Percentiles rank a stretch among this genome's conserved stretches.
These are phyloP conservation scores for Axinella damicornis DNA, from an alignment of 37 sponge, comb jelly and placozoan genomes.

Conservation along the genomic window DNA sequence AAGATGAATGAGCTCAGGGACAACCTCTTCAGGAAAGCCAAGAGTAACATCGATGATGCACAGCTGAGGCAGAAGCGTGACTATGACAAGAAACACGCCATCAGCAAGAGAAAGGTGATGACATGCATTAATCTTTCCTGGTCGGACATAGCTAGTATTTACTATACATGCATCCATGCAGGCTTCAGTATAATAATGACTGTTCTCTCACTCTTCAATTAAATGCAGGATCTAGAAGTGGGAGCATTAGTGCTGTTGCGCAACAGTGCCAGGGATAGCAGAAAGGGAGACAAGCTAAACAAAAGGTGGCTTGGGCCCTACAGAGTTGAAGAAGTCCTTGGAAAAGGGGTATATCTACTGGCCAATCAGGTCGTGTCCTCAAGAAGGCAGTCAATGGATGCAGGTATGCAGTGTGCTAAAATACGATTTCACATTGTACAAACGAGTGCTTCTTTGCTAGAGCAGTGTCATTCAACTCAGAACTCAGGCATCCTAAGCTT, in stretches of 20 bases:
- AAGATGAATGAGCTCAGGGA: conserved; percentile 7
- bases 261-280: background rate
- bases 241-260: conserved; percentile 10
- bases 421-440: too few relatives aligned
- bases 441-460: too few relatives aligned
- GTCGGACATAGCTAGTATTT: too few relatives aligned
- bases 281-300: conserved; percentile 6
- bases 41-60: conserved; percentile 14
- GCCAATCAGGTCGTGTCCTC: background rate
- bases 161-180: too few relatives aligned
- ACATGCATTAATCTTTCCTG: too few relatives aligned
- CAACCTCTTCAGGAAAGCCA: background rate
- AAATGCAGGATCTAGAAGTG: background rate
- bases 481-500: too few relatives aligned
- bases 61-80: conserved; percentile 12
- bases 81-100: conserved; percentile 18
- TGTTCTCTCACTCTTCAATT: too few relatives aligned
- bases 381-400: conserved; percentile 16
- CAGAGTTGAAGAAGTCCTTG: conserved; percentile 1
- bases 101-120: background rate
- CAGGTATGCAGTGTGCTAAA: too few relatives aligned
- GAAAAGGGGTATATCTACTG: conserved; percentile 19
- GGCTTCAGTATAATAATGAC: too few relatives aligned
- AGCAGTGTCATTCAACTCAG: too few relatives aligned
- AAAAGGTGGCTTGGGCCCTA: conserved; percentile 29